phyloP scores from a whole-genome alignment of 2,113 vertebrate genomes.

The Sinocyclocheilus anophthalmus region DNA sequence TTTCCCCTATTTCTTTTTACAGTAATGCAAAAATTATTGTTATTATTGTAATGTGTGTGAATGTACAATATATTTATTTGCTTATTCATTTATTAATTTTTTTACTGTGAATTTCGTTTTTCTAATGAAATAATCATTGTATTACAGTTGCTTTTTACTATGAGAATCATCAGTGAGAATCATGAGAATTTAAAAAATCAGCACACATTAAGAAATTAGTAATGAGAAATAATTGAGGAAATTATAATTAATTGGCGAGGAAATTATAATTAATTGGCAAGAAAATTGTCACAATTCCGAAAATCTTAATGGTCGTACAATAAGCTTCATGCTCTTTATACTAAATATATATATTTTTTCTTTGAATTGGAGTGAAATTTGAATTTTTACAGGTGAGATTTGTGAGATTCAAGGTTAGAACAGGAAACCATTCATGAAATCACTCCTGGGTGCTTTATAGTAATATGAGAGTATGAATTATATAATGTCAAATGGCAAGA shows the following conservation, averaged over 20 bases:
- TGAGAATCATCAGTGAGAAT: background rate
- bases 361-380: background rate
- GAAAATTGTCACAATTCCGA: background rate
- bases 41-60: background rate
- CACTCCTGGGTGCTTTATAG: background rate
- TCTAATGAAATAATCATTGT: background rate
- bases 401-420: background rate
- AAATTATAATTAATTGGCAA: background rate
- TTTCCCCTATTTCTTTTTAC: background rate
- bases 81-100: background rate
- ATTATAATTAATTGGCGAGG: background rate
- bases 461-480: background rate
- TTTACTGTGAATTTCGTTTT: background rate
- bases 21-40: background rate
- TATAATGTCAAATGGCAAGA: background rate
- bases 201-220: background rate
- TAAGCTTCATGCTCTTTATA: background rate
- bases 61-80: background rate
- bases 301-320: background rate
- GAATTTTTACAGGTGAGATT: background rate
- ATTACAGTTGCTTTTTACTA: background rate
- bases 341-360: background rate
- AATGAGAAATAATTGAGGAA: background rate
- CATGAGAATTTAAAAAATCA: background rate
- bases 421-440: background rate